Base-by-base conservation (phyloP, 2,888 invertebrate species). In the Protophormia terraenovae region DNA sequence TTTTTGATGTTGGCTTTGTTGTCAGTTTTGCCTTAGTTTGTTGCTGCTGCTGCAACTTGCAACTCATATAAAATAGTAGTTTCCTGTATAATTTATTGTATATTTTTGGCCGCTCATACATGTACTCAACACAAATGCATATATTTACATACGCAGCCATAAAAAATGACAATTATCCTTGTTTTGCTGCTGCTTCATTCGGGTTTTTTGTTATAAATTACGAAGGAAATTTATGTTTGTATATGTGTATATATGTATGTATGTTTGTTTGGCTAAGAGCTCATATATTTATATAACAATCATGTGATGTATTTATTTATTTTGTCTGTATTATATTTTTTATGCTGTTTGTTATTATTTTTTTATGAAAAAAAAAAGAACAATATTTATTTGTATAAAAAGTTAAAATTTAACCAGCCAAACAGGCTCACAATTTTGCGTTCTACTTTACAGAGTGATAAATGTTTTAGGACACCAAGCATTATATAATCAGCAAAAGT, bases 321-420 rank as follows among this genome's bases (percentile, higher is more conserved):
- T 71, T 41, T 71, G 41, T 79, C 53, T 64, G 53, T 73, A 12
- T 60, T 72, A 41, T n/a, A n/a, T 60, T 47, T 45, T 45, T 77
- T 22, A 35, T 32, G 60, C 10, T n/a, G n/a, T 35, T 60, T 60
- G 8, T 60, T 60, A 10, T 66, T 47, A 1, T 27, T 10, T 19
- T 41, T 67, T 58, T 45, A 22, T 19, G 16, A 47, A 50, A 29
- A 22, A 47, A n/a, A 60, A 80, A 72, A 55, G 64, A 41, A 47
- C 80, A 72, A 45, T 72, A 72, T 58, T 66, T 80, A 60, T 78
- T 78, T 78, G 60, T 50, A 38, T 22, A 77, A 45, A 77, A 67
- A 45, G 29, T 41, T 66, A 35, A 66, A 73, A 73, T 66, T 22
- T 55, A 58, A 55, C 64, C 64, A 64, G 8, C 3, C 55, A 72